Percentiles rank a stretch among this genome's conserved stretches.
phyloP scores from a whole-genome alignment of 2,113 vertebrate genomes.

The Nicator chloris region DNA sequence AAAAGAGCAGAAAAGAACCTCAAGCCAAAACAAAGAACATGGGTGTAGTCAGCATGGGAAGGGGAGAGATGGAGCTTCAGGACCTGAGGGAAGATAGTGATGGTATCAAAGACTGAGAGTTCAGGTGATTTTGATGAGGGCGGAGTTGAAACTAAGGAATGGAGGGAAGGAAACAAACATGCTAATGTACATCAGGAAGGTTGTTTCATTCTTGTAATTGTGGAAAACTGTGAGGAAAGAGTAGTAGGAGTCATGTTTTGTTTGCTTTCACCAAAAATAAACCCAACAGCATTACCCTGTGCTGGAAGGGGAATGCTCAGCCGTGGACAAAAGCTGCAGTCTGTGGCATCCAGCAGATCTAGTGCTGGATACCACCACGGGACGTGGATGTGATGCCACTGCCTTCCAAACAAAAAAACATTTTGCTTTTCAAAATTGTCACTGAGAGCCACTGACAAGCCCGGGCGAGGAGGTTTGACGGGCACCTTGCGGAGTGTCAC shows the following conservation, averaged over 20 bases:
- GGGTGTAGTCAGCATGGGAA: background rate
- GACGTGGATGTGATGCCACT: background rate
- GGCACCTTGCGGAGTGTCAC: background rate
- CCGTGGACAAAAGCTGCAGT: background rate
- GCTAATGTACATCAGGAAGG: background rate
- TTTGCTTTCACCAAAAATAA: background rate
- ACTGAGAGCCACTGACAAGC: background rate
- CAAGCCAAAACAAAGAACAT: background rate
- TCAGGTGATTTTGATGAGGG: background rate
- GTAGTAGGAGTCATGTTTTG: background rate
- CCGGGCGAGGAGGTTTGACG: background rate
- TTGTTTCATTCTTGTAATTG: background rate
- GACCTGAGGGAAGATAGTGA: background rate
- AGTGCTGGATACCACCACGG: background rate
- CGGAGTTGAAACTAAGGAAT: background rate
- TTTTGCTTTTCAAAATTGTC: background rate
- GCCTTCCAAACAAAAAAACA: background rate
- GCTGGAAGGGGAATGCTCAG: background rate
- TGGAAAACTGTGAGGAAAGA: background rate
- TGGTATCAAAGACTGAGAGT: background rate
- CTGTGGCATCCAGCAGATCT: background rate
- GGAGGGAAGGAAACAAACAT: background rate
- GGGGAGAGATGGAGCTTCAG: background rate
- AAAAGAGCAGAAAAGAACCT: accelerated
- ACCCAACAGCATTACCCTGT: background rate